Conservation (phyloP, 2,797 vertebrate genomes). For the Avahi laniger region DNA sequence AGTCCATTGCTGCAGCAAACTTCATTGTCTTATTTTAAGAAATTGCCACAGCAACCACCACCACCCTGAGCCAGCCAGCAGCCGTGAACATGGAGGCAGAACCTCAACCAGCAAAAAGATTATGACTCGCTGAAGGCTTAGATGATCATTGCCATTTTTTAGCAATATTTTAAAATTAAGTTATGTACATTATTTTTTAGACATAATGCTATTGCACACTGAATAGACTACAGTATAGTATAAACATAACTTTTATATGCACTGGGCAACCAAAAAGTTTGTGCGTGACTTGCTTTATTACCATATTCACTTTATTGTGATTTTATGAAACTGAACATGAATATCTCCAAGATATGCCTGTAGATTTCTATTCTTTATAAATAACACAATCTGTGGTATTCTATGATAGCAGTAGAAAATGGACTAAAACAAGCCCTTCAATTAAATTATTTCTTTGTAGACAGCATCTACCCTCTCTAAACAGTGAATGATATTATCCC, state of each 20-base stretch:
- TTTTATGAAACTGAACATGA: neutral
- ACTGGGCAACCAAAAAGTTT: neutral
- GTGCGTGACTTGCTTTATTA: neutral
- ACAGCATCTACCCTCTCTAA: neutral
- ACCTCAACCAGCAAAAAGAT: neutral
- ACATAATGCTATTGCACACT: neutral
- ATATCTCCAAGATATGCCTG: neutral
- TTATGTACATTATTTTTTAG: neutral
- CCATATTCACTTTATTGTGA: neutral
- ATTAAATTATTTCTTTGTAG: constrained; percentile 26
- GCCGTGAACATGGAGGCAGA: neutral
- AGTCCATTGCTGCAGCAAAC: neutral
- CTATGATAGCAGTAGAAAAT: neutral
- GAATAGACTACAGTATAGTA: neutral
- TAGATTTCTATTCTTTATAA: neutral
- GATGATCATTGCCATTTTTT: neutral
- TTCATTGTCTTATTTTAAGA: neutral
- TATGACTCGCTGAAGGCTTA: neutral
- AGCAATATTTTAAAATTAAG: neutral
- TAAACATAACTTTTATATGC: neutral
- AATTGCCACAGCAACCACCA: neutral
- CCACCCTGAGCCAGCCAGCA: neutral
- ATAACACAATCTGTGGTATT: neutral
- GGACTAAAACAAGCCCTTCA: neutral
- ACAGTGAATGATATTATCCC: neutral